Base-by-base conservation (phyloP, 2,113 vertebrate species). In the Tragelaphus buxtoni region DNA sequence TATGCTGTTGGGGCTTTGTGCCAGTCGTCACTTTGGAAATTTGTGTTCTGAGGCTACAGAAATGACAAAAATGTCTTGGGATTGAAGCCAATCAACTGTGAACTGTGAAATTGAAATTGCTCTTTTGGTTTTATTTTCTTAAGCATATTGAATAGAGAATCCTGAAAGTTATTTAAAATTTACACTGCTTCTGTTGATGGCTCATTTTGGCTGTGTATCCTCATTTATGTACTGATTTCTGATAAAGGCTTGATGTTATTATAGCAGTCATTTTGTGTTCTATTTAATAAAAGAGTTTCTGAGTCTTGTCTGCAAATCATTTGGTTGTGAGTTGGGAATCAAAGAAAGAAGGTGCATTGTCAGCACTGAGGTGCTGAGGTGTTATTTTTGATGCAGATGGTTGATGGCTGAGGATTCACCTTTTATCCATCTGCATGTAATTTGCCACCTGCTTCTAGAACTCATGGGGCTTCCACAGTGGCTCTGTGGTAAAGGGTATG, bases 211-310 rank as follows among this genome's bases (percentile, higher is more conserved):
- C 96, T 97, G 96, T 96, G 91, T 97, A 95, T 92, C 35, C 81
- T 97, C 91, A 93, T 49, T 85, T 96, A 83, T 94, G 90, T 97
- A 96, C 90, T 95, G 91, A 97, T 97, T 98, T 98, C 94, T 96
- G 96, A 95, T 89, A 98, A 97, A 98, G 90, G 95, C 97, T 98
- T 97, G 97, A 97, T n/a, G 51, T 96, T 97, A 95, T 42, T 97
- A 72, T 96, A 97, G 96, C 72, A 90, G 85, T 92, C 94, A 96
- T 98, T 96, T 97, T 98, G 97, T 97, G 98, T 98, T 97, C 95
- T 96, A n/a, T 96, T 97, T 93, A 98, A 98, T 98, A 98, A 98
- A 98, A 96, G 26, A 49, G 49, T 98, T 98, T 97, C 92, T 94
- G 97, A 97, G 96, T 98, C 96, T 97, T 77, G 95, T 96, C 95